These are phyloP conservation scores for Chalcis sispes DNA, from an alignment of 2,888 invertebrate genomes.

Conservation along the genomic window DNA sequence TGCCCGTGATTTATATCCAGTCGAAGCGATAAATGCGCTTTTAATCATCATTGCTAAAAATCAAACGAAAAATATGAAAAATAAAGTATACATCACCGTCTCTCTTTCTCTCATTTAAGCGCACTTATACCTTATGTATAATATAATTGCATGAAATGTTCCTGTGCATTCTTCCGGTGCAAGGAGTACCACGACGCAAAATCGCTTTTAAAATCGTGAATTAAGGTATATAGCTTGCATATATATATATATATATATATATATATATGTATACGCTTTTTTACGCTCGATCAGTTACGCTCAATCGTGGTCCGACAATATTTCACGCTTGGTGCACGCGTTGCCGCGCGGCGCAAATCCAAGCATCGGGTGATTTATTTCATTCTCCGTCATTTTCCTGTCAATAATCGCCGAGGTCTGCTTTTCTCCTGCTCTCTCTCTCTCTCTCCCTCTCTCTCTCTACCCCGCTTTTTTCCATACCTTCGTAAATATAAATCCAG, in stretches of 20 bases:
- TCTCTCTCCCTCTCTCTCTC: slow-evolving; percentile 1
- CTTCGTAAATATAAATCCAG: not conserved
- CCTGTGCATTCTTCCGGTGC: slow-evolving; percentile 22
- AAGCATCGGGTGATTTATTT: slow-evolving; percentile 50
- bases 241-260: not conserved
- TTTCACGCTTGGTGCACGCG: slow-evolving; percentile 36
- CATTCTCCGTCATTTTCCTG: slow-evolving; percentile 52
- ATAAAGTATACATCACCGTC: not conserved
- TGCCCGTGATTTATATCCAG: not conserved
- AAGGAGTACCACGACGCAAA: not conserved
- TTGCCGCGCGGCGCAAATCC: slow-evolving; percentile 39
- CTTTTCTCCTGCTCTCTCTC: not conserved
- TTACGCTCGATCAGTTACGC: slow-evolving; percentile 25
- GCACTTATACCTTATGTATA: not conserved
- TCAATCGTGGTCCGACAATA: slow-evolving; percentile 42
- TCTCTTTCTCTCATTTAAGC: not conserved
- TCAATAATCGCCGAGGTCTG: slow-evolving; percentile 44
- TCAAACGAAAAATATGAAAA: not conserved
- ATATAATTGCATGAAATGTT: slow-evolving; percentile 16
- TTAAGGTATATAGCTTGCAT: slow-evolving; percentile 16
- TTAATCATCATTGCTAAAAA: slow-evolving; percentile 12
- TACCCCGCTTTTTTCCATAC: not conserved
- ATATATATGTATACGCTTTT: slow-evolving; percentile 24
- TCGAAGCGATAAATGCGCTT: slow-evolving; percentile 20
- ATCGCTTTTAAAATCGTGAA: slow-evolving; percentile 35